Base-by-base conservation (phyloP, 2,113 vertebrate species). In the Euleptes europaea region DNA sequence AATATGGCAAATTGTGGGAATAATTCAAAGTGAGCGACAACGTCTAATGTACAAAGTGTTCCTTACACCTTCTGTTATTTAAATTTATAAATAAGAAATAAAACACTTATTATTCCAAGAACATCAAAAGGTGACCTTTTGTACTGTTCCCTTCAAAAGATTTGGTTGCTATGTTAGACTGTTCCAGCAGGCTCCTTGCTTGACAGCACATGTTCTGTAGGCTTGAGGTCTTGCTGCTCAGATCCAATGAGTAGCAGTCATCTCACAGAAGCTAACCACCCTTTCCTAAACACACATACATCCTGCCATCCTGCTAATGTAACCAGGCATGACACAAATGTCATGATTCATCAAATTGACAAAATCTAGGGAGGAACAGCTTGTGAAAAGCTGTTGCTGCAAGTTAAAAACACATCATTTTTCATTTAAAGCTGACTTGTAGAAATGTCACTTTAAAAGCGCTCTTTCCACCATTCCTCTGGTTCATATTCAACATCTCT, bases 271-370 rank as follows among this genome's bases (percentile, higher is more conserved):
- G 72, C 54, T 31, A 6, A 3, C 21, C 38, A 4, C 5, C 3
- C 44, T 19, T 67, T 26, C 3, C 40, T 3, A 1, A 42, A 44
- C 8, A 57, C 69, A 66, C 57, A 73, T 33, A 70, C 72, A 71
- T 35, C 38, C 66, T 47, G 54, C 51, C 67, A 72, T 78, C 78
- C 44, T 38, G 8, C 47, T 80, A 81, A 78, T 75, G 71, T 60
- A 60, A 49, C 51, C 44, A 77, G 65, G 44, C 82, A n/a, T 84
- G 75, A 85, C 84, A 85, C 84, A 84, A 82, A 82, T 76, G 71
- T 60, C 77, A 42, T 82, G 84, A 84, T 85, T 91, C 88, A 88
- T 84, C 78, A 73, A 86, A 81, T 71, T 71, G 12, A 78, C 77
- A 82, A 35, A 38, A 67, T 69, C 75, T 38, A 38, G 89, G 57